phyloP scores from a whole-genome alignment of 2,888 invertebrate genomes.

The Pyralis farinalis region DNA sequence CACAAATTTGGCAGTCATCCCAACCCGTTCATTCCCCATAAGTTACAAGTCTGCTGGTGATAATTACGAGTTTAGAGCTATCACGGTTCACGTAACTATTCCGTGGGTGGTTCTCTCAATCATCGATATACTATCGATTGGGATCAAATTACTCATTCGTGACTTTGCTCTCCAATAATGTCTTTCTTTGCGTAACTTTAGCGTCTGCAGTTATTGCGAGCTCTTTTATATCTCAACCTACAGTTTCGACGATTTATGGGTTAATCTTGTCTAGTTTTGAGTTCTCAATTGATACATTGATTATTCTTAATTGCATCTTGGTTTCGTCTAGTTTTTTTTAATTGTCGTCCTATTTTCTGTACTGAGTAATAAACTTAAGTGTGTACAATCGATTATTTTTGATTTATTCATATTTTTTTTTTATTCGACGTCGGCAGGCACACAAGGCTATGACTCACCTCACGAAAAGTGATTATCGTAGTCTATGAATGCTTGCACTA shows the following conservation, averaged over 20 bases:
- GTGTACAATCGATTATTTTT: too few species aligned
- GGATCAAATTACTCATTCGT: conserved; percentile 71
- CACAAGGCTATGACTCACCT: too few species aligned
- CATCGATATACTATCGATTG: conserved; percentile 54
- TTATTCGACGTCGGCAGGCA: too few species aligned
- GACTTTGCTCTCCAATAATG: conserved; percentile 63
- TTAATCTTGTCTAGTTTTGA: not conserved
- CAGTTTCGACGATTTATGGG: not conserved
- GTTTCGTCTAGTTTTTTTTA: not conserved
- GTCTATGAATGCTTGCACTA: too few species aligned
- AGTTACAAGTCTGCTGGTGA: conserved; percentile 63
- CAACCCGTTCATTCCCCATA: conserved; percentile 51
- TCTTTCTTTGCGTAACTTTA: conserved; percentile 64
- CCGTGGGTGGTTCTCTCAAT: conserved; percentile 36
- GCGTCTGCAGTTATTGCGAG: conserved; percentile 13
- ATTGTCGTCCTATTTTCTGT: too few species aligned
- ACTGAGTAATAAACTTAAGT: too few species aligned
- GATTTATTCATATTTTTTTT: too few species aligned
- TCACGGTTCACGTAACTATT: conserved; percentile 12
- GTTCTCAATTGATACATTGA: conserved; percentile 2
- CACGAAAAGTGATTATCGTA: too few species aligned
- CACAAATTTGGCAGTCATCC: conserved; percentile 57
- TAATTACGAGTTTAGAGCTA: conserved; percentile 57
- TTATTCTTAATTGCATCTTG: conserved; percentile 2
- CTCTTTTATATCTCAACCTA: too few species aligned